Evolutionary conservation across 2,113 vertebrate genomes (phyloP), one percentile per base, ranked within the genome.

Genomic region (Takifugu bimaculatus): DNA sequence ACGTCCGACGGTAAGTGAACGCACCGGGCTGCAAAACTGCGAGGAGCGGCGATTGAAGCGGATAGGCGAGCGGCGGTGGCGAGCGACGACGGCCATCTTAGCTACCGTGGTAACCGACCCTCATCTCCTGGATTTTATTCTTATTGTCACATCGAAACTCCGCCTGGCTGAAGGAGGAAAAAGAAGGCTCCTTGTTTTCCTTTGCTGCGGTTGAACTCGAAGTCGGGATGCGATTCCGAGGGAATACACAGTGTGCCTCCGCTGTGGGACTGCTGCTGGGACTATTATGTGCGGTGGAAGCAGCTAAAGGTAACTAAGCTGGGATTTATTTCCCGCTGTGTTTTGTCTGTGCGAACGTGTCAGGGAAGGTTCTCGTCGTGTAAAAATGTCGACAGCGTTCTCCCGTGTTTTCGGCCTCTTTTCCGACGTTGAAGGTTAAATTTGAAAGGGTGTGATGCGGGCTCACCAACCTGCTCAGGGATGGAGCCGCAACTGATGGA

Each of bases 11-110:
- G 81, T 50, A 63, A 65, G 0, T 66, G 81, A 88, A 88, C 27
- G 70, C 69, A 49, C 1, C 81, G 13, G 6, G 72, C 79, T 68
- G 84, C 87, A 83, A 84, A 85, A 72, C 81, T 82, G 80, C 53
- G 74, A 84, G 86, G 57, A 80, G 79, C 81, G 70, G 51, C 45
- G 86, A 84, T 70, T 72, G 87, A 85, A 82, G 77, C 14, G 83
- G 61, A 88, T 27, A 81, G 82, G 66, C 66, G 81, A 86, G 80
- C 75, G 83, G 80, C 75, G 79, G 82, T 48, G 83, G 82, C 61
- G 81, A 84, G 82, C 61, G 81, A 84, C 86, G 88, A 90, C 91
- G 89, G 91, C 91, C 91, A 92, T 92, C 85, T 92, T 92, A 92
- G 74, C 83, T 82, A 74, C 85, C 82, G 76, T 74, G 67, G 72